phyloP scores from a whole-genome alignment of 2,797 vertebrate genomes.

The Cyclura pinguis region DNA sequence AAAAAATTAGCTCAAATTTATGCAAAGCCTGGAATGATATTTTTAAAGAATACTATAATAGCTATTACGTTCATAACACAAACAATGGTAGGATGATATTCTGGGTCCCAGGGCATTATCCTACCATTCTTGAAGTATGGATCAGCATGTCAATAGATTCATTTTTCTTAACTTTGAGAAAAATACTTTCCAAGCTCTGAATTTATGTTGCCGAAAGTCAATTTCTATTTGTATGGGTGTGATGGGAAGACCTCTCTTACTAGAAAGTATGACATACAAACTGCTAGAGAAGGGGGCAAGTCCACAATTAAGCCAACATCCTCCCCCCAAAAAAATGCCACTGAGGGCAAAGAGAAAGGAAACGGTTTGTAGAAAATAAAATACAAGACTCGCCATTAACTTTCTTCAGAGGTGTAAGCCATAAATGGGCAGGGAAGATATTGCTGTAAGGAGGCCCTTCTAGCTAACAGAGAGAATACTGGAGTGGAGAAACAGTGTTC shows the following conservation, averaged over 20 bases:
- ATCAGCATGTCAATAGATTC: background rate
- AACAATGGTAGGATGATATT: background rate
- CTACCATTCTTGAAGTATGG: background rate
- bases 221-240: slow-evolving; percentile 6
- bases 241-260: background rate
- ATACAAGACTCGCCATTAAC: background rate
- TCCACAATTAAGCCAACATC: background rate
- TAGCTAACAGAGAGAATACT: background rate
- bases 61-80: background rate
- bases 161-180: too few relatives aligned
- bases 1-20: slow-evolving; percentile 53
- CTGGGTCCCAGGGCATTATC: background rate
- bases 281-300: too few relatives aligned
- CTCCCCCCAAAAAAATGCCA: background rate
- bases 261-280: background rate
- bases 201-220: slow-evolving; percentile 28
- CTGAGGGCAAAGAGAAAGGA: background rate
- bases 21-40: background rate
- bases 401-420: background rate
- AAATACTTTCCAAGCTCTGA: background rate
- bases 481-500: background rate
- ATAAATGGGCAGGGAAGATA: background rate
- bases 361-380: background rate
- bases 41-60: background rate
- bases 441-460: background rate